Evolutionary conservation across 2,797 vertebrate genomes (phyloP).

Genomic region (Nyctibius grandis): DNA sequence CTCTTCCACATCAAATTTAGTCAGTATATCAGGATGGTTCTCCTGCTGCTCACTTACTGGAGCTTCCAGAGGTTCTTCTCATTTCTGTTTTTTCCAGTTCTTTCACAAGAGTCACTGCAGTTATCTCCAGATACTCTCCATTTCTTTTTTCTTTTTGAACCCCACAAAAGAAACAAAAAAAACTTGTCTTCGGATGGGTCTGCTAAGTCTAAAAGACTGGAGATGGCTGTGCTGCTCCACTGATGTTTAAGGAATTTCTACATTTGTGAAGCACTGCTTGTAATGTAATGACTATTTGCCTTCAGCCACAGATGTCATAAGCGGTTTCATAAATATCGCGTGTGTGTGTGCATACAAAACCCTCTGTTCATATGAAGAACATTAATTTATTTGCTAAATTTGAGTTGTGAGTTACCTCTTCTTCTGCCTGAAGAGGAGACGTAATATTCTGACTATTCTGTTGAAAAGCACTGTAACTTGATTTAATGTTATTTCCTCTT

Average conservation of each 20-base stretch:
- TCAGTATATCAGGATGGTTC: background rate
- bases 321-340: background rate
- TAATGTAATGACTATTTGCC: background rate
- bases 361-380: background rate
- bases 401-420: background rate
- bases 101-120: background rate
- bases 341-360: background rate
- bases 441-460: conserved; percentile 47
- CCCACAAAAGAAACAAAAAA: background rate
- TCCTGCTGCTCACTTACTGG: background rate
- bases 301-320: background rate
- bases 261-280: background rate
- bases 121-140: background rate
- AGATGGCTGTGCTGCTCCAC: background rate
- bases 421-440: background rate
- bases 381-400: background rate
- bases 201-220: background rate
- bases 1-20: background rate
- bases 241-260: background rate
- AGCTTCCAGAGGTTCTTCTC: background rate
- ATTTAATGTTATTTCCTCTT: conserved; percentile 79
- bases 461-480: conserved; percentile 86
- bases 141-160: background rate
- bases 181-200: background rate
- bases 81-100: background rate